Base-by-base conservation (phyloP, 2,113 vertebrate genomes). In the Dromiciops gliroides region DNA sequence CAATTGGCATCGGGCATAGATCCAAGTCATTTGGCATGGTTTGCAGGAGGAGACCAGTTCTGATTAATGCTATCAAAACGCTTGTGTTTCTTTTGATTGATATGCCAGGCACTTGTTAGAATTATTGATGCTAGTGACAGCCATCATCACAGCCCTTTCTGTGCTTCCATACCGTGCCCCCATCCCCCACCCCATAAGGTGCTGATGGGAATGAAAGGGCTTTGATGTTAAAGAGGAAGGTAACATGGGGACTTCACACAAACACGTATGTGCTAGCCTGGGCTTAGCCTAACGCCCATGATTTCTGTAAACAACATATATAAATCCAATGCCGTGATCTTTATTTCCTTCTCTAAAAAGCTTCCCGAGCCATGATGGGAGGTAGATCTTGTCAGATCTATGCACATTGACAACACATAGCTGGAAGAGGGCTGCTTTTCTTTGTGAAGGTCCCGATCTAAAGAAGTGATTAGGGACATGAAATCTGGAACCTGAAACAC, bases 21-120 rank as follows among this genome's bases (percentile, higher is more conserved):
- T 98, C 98, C 98, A 98, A 98, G 97, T 89, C 96, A 53, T 92
- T 94, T 98, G 98, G 98, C 98, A 94, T 91, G 93, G 49, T 67
- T 89, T 95, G 95, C 96, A 26, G 93, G 95, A 96, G 97, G 93
- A 97, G 98, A 95, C 97, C 96, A 92, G 49, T 96, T 97, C 97
- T 97, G 97, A 97, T 94, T 97, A 95, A 28, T 94, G 96, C 97
- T 97, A 97, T 95, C 97, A 98, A 94, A 97, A 96, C 52, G 96
- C 96, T 96, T 94, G 96, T 96, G 96, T 98, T 97, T 88, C 97
- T 95, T 98, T 95, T 97, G 96, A 98, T 97, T 98, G 97, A 97
- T 98, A 97, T 97, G 98, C 98, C 96, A 97, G 97, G 94, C 97
- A 51, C 96, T 98, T 95, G 95, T 93, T 96, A 96, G 75, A 96